Percentiles rank a stretch among this genome's conserved stretches.
Conservation (phyloP, 2,797 vertebrate species). For the Synaphobranchus kaupii region DNA sequence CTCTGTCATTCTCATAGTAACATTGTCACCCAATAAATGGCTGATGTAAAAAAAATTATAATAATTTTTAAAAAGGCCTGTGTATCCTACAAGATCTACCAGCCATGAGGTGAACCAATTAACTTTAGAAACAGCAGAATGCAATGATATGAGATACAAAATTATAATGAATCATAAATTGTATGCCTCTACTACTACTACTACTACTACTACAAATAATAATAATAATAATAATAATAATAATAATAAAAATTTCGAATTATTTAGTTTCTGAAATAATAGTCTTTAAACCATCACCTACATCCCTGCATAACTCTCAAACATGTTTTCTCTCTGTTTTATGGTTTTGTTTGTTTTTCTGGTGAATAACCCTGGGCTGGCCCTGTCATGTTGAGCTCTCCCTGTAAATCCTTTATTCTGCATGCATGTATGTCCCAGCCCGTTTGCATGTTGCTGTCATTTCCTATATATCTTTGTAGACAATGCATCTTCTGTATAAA, state of each 20-base stretch:
- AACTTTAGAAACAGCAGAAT: too few relatives aligned
- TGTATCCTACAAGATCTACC: too few relatives aligned
- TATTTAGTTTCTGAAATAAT: too few relatives aligned
- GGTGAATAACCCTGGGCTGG: constrained; percentile 46
- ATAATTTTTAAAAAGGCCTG: neutral
- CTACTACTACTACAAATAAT: neutral
- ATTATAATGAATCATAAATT: too few relatives aligned
- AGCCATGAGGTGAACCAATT: neutral
- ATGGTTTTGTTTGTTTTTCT: constrained; percentile 48
- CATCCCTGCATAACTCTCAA: neutral
- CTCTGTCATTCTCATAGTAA: neutral
- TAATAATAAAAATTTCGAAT: neutral
- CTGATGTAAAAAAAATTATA: neutral
- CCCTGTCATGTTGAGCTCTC: constrained; percentile 46
- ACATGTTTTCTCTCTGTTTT: constrained; percentile 24
- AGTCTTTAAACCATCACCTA: neutral
- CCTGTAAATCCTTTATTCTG: constrained; percentile 50
- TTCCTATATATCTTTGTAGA: constrained; percentile 18
- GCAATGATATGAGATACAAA: too few relatives aligned
- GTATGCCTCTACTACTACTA: too few relatives aligned
- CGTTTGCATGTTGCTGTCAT: constrained; percentile 32
- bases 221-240: neutral
- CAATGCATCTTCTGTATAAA: constrained; percentile 5
- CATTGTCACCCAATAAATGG: neutral
- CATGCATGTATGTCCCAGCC: constrained; percentile 57